These are phyloP conservation scores for Hydrozoanthus tunicans DNA, from an alignment of 64 coral and sea anemone species.

Conservation along the genomic window DNA sequence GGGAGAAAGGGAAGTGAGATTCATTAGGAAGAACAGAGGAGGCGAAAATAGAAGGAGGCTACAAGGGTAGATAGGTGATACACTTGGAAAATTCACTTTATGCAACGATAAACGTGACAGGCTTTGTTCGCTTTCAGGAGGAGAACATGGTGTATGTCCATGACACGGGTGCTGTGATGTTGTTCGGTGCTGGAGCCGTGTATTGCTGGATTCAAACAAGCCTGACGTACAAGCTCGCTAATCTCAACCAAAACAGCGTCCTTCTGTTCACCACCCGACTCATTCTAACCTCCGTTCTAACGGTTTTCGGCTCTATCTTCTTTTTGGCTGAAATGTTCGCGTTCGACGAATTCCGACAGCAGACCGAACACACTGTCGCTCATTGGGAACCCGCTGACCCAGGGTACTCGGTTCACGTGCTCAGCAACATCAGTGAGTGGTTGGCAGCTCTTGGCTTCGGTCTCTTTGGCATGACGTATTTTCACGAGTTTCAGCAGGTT, in stretches of 20 bases:
- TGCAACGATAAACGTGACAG: neutral
- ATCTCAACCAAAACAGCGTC: conserved; percentile 56
- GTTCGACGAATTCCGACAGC: conserved; percentile 81
- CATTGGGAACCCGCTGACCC: conserved; percentile 94
- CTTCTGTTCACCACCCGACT: conserved; percentile 79
- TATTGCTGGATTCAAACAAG: conserved; percentile 87
- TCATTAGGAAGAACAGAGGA: no score
- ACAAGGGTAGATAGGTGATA: no score
- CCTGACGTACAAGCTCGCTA: conserved; percentile 74
- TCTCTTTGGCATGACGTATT: conserved; percentile 82
- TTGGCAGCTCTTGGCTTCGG: conserved; percentile 82
- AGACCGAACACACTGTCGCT: conserved; percentile 73
- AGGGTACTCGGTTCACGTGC: conserved; percentile 90
- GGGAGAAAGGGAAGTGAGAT: no score
- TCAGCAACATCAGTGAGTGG: conserved; percentile 91
- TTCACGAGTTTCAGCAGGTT: conserved; percentile 87
- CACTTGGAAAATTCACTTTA: no score
- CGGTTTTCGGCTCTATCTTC: conserved; percentile 85
- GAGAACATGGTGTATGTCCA: conserved; percentile 89
- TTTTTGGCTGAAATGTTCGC: conserved; percentile 88
- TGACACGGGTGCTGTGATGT: conserved; percentile 83
- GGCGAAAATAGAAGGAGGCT: no score
- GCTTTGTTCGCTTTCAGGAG: conserved; percentile 52
- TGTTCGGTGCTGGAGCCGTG: conserved; percentile 80
- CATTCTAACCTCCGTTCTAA: conserved; percentile 77